These are phyloP conservation scores for Piaya cayana DNA, from an alignment of 2,113 vertebrate species.

Conservation along the genomic window DNA sequence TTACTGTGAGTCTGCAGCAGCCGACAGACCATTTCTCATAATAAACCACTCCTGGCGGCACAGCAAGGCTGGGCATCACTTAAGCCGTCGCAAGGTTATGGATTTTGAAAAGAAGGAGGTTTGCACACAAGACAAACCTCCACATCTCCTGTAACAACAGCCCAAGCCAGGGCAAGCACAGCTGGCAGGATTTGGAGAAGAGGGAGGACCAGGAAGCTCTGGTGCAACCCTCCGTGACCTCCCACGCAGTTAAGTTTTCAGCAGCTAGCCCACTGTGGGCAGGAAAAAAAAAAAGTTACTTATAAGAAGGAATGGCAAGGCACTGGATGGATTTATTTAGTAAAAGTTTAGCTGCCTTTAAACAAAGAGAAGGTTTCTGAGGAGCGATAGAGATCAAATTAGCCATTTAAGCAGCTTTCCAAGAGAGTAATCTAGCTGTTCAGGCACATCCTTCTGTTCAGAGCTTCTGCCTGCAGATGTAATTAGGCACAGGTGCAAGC, in stretches of 20 bases:
- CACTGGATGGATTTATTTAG: background rate
- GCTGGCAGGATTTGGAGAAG: background rate
- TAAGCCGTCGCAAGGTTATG: accelerated
- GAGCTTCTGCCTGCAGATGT: accelerated
- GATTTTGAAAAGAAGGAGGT: background rate
- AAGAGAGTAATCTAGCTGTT: background rate
- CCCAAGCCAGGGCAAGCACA: background rate
- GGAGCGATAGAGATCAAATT: background rate
- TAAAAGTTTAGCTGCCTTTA: background rate
- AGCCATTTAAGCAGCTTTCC: background rate
- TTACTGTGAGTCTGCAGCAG: background rate
- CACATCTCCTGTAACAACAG: background rate
- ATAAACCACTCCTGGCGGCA: conserved; percentile 29
- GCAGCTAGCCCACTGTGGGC: accelerated
- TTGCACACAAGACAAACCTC: background rate
- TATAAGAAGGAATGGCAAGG: background rate
- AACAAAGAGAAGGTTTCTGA: background rate
- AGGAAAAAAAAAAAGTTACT: background rate
- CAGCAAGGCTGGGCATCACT: background rate
- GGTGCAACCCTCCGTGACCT: accelerated
- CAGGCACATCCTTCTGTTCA: background rate
- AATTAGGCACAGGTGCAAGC: background rate
- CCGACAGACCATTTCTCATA: conserved; percentile 41
- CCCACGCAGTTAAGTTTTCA: accelerated
- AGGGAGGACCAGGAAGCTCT: accelerated